These are phyloP conservation scores for Bostrychus sinensis DNA, from an alignment of 2,113 vertebrate genomes.

Conservation along the genomic window DNA sequence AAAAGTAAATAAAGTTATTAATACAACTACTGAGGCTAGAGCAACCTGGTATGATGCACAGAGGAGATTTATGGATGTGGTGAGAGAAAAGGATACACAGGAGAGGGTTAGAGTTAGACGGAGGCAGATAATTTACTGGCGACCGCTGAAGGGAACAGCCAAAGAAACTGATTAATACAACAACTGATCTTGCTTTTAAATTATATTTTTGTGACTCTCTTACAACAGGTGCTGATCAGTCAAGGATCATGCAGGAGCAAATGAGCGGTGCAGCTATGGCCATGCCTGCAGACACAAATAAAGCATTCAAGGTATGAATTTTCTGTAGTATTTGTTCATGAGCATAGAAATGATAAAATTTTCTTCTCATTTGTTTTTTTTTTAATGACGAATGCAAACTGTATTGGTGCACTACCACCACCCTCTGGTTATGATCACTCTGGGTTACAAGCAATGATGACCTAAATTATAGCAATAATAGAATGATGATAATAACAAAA, in stretches of 20 bases:
- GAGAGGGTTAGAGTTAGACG: not conserved
- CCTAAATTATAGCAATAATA: too few species aligned
- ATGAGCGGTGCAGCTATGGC: constrained; percentile 99
- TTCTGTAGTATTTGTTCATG: too few species aligned
- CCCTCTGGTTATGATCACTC: too few species aligned
- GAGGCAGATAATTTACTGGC: not conserved
- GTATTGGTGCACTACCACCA: too few species aligned
- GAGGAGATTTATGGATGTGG: not conserved
- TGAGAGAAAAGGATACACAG: not conserved
- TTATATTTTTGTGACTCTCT: not conserved
- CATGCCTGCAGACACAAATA: constrained; percentile 98
- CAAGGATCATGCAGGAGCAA: constrained; percentile 98
- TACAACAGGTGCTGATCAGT: constrained; percentile 91
- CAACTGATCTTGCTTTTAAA: not conserved
- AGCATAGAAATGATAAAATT: too few species aligned
- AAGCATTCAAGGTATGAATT: constrained; percentile 95
- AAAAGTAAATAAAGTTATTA: too few species aligned
- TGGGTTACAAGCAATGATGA: too few species aligned
- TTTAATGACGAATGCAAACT: too few species aligned
- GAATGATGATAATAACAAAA: too few species aligned
- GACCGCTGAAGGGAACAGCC: not conserved
- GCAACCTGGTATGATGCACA: too few species aligned
- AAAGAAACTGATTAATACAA: not conserved
- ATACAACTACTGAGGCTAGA: too few species aligned
- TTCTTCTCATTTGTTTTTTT: too few species aligned